Evolutionary conservation across 64 coral and sea anemone genomes (phyloP).

Genomic region (Astreopora myriophthalma): DNA sequence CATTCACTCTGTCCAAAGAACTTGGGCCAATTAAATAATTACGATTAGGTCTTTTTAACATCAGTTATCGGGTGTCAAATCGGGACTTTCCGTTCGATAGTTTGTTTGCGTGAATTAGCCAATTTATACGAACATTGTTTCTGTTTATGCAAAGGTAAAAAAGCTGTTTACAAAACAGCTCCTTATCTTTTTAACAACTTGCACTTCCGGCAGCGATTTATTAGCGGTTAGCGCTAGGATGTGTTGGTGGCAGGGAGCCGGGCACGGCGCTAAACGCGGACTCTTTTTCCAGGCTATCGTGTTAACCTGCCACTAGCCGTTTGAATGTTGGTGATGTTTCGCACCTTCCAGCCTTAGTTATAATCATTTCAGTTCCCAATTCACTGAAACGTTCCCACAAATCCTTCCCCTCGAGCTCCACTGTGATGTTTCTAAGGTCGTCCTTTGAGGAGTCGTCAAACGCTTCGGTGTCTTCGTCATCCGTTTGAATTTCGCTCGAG

Average conservation of each 20-base stretch:
- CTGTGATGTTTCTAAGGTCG: constrained; percentile 77
- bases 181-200: constrained; percentile 56
- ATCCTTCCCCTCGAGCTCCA: constrained; percentile 89
- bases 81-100: background rate
- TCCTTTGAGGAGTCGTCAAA: constrained; percentile 23
- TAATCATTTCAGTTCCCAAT: constrained; percentile 99
- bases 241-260: background rate
- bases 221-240: constrained; percentile 34
- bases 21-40: constrained; percentile 11
- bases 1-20: background rate
- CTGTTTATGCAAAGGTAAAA: constrained; percentile 14
- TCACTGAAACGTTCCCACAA: constrained; percentile 98
- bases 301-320: background rate
- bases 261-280: constrained; percentile 9
- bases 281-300: constrained; percentile 9
- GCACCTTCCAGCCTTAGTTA: constrained; percentile 99
- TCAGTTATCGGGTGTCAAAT: constrained; percentile 28
- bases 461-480: constrained; percentile 43
- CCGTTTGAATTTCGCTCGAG: constrained; percentile 16
- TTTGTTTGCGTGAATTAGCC: constrained; percentile 26
- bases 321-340: background rate
- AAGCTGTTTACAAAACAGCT: constrained; percentile 52
- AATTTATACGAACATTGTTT: background rate
- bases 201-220: constrained; percentile 41
- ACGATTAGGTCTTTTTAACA: background rate